Evolutionary conservation across 2,113 vertebrate genomes (phyloP), one percentile per base, ranked within the genome.

Genomic region (Hydropotes inermis): DNA sequence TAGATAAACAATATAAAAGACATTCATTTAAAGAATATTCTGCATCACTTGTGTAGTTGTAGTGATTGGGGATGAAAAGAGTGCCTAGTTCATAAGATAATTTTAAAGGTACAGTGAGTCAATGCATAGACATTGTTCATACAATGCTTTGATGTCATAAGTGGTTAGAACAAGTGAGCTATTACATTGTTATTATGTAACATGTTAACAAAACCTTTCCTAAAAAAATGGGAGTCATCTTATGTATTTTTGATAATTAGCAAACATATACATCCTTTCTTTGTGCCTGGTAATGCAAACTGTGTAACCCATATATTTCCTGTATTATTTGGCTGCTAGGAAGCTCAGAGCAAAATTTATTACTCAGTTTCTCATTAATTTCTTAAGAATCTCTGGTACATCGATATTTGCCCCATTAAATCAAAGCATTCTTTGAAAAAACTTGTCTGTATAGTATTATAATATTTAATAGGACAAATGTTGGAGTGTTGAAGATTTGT

Each of bases 41-140:
- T 96, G 23, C 17, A 67, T 94, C 57, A 81, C 30, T 45, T 54
- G 45, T 96, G 7, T 60, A 91, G 33, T 61, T 88, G 12, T 74
- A 83, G 55, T 95, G 52, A 95, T 43, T 93, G 57, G 52, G 27
- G 92, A 47, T 94, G 87, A 55, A 95, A 95, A 67, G 78, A 94
- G 54, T 96, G 6, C 47, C n/a, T 84, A 39, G 14, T 13, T 96
- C 84, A 78, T 14, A 94, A 50, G 50, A 25, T 86, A 36, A 50
- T 67, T 87, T 33, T 89, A 95, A 92, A 91, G 88, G 82, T 95
- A 50, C 52, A 87, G 33, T 47, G 61, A 96, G 57, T 36, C 23
- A 36, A 0, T 91, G 54, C 23, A 57, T 52, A 76, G 78, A 64
- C 55, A 52, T 7, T 94, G 30, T 85, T 94, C 54, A 43, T 95